Evolutionary conservation across 1,140 invertebrate species (phyloP).

Genomic region (Tetranychus urticae): DNA sequence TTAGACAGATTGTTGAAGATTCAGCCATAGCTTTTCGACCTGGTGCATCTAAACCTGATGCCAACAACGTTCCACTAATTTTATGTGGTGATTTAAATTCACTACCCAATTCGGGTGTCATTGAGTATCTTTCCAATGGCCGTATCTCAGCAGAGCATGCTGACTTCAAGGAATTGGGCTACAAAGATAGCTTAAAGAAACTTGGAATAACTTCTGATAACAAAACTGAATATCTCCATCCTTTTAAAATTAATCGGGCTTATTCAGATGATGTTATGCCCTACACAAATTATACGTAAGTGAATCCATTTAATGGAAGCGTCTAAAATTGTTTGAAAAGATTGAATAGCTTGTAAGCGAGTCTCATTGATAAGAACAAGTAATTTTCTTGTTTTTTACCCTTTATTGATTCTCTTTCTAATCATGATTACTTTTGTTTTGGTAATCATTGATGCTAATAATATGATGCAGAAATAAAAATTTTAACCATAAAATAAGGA

Average conservation of each 20-base stretch:
- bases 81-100: constrained; percentile 98
- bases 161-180: constrained; percentile 88
- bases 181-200: constrained; percentile 71
- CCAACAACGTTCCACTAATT: constrained; percentile 67
- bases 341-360: too few relatives aligned
- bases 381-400: constrained; percentile 2
- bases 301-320: neutral
- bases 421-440: too few relatives aligned
- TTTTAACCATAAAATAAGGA: too few relatives aligned
- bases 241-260: constrained; percentile 75
- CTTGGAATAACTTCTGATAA: constrained; percentile 24
- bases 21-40: constrained; percentile 30
- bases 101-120: constrained; percentile 86
- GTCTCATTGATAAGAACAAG: neutral
- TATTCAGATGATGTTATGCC: constrained; percentile 88
- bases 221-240: constrained; percentile 70
- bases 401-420: too few relatives aligned
- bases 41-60: constrained; percentile 33
- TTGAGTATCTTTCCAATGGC: constrained; percentile 77
- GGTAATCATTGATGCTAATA: too few relatives aligned
- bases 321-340: too few relatives aligned
- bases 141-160: constrained; percentile 65
- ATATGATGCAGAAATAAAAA: too few relatives aligned
- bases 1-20: constrained; percentile 47
- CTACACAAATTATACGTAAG: constrained; percentile 94